Evolutionary conservation across 92 coral and sea anemone species (phyloP).

Genomic region (Pocillopora meandrina): DNA sequence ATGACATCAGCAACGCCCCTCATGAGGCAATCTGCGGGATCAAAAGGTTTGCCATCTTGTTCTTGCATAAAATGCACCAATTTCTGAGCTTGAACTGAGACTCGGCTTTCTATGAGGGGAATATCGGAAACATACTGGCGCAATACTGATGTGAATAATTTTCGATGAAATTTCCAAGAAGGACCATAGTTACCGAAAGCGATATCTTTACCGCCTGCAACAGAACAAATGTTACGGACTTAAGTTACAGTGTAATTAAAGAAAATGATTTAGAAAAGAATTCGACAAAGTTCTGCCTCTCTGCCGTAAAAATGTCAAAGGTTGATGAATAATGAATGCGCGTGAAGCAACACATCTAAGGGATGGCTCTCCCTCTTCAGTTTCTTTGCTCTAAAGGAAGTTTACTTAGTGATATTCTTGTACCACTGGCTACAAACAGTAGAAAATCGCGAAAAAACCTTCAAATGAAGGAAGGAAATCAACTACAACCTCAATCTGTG

Average conservation of each 20-base stretch:
- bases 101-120: slow-evolving; percentile 47
- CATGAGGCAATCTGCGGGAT: slow-evolving; percentile 61
- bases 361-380: too few species aligned
- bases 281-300: too few species aligned
- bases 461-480: too few species aligned
- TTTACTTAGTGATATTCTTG: too few species aligned
- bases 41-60: slow-evolving; percentile 62
- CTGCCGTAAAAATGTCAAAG: too few species aligned
- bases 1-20: slow-evolving; percentile 70
- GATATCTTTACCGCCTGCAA: slow-evolving; percentile 40
- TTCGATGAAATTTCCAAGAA: slow-evolving; percentile 75
- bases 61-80: slow-evolving; percentile 50
- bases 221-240: neutral
- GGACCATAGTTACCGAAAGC: slow-evolving; percentile 72
- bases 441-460: too few species aligned
- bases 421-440: too few species aligned
- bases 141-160: slow-evolving; percentile 64
- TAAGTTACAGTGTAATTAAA: too few species aligned
- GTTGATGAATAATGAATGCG: too few species aligned
- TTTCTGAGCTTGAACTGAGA: slow-evolving; percentile 47
- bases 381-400: too few species aligned
- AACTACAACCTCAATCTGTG: too few species aligned
- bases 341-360: too few species aligned
- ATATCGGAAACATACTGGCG: slow-evolving; percentile 49
- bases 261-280: neutral